A percentile compares a stretch with the other conserved stretches of the same genome.
These are phyloP conservation scores for Orthonevra nobilis DNA, from an alignment of 2,888 invertebrate species.

Conservation along the genomic window DNA sequence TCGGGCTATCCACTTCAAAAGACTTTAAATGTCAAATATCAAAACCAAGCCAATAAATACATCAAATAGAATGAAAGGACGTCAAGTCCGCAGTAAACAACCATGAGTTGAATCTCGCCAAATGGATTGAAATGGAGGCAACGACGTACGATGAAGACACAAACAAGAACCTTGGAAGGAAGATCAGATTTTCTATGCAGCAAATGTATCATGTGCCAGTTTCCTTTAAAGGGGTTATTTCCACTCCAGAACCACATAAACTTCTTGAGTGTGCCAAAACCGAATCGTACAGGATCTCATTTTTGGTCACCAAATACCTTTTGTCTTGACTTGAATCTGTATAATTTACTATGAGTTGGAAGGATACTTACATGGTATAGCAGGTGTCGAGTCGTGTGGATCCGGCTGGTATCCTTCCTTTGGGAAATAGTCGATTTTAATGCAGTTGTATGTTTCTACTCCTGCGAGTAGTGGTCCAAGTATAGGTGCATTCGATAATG, in stretches of 20 bases:
- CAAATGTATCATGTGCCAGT: constrained; percentile 48
- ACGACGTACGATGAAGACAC: constrained; percentile 3
- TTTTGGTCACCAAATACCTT: constrained; percentile 22
- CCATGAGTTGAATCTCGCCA: constrained; percentile 51
- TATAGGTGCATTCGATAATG: constrained; percentile 56
- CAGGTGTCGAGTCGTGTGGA: constrained; percentile 93
- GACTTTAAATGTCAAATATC: constrained; percentile 32
- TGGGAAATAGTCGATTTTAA: constrained; percentile 93
- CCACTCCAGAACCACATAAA: too few species aligned
- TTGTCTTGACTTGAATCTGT: constrained; percentile 47
- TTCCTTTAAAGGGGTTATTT: not conserved
- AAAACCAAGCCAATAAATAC: not conserved
- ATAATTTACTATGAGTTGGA: constrained; percentile 37
- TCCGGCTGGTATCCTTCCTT: constrained; percentile 92
- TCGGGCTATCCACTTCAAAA: constrained; percentile 33
- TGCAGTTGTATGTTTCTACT: constrained; percentile 82
- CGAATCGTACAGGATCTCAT: constrained; percentile 14
- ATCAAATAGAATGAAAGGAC: constrained; percentile 34
- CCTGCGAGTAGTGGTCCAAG: constrained; percentile 71
- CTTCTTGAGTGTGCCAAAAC: too few species aligned
- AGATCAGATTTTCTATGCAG: constrained; percentile 45
- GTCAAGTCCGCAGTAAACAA: constrained; percentile 29
- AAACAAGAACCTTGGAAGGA: constrained; percentile 4
- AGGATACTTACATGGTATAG: constrained; percentile 92
- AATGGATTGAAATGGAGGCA: constrained; percentile 57